A percentile compares a stretch with the other conserved stretches of the same genome.
Conservation (phyloP, 2,113 vertebrate species). For the Martes martes region DNA sequence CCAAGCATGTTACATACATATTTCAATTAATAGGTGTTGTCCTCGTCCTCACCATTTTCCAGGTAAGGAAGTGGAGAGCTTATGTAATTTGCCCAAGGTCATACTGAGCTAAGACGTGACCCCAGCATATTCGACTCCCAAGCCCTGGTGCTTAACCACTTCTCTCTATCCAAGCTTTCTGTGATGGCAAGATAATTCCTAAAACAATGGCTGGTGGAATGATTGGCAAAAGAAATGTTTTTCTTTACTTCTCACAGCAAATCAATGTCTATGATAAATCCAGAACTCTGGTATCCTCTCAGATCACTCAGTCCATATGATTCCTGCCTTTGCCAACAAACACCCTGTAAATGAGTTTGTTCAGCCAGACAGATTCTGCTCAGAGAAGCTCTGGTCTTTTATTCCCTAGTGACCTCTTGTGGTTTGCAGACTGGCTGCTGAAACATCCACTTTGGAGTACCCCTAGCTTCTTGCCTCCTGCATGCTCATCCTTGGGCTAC, state of each 20-base stretch:
- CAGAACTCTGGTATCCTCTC: background rate
- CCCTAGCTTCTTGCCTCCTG: background rate
- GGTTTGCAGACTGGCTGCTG: background rate
- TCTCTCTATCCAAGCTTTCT: background rate
- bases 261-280: background rate
- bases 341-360: background rate
- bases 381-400: background rate
- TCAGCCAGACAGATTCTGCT: background rate
- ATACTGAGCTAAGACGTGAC: background rate
- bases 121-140: background rate
- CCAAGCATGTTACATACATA: background rate
- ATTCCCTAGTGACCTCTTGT: constrained; percentile 20
- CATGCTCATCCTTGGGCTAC: background rate
- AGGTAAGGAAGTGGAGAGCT: background rate
- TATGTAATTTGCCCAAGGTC: background rate
- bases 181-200: background rate
- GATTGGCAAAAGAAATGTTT: background rate
- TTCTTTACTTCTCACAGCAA: background rate
- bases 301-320: background rate
- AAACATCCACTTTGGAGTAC: background rate
- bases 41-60: background rate
- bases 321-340: background rate
- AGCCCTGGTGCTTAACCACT: background rate
- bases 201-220: background rate
- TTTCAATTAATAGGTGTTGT: background rate